phyloP scores from a whole-genome alignment of 2,113 vertebrate species.

The Hipposideros armiger region DNA sequence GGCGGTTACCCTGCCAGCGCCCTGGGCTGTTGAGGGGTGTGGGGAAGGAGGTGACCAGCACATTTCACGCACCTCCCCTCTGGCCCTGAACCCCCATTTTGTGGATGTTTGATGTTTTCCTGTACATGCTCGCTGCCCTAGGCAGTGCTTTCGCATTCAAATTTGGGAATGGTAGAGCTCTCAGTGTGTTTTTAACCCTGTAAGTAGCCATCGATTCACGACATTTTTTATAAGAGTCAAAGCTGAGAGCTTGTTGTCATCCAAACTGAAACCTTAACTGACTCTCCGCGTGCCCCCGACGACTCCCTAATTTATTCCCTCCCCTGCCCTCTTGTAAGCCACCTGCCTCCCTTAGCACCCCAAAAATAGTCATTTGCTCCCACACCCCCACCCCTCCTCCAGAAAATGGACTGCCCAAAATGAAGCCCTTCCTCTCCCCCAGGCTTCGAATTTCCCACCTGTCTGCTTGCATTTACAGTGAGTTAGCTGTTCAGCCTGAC shows the following conservation, averaged over 20 bases:
- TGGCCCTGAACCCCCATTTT: neutral
- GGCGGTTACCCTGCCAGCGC: conserved; percentile 53
- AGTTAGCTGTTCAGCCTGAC: neutral
- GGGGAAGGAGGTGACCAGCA: conserved; percentile 20
- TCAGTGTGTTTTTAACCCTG: conserved; percentile 60
- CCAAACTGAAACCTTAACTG: neutral
- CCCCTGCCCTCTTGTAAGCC: neutral
- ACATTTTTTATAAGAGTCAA: neutral
- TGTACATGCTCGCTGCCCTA: neutral
- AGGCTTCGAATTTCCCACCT: conserved; percentile 30
- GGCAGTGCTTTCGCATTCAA: conserved; percentile 38
- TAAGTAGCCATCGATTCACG: neutral
- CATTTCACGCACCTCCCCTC: neutral
- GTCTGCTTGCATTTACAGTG: neutral
- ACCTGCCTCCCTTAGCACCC: neutral
- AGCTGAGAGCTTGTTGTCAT: neutral
- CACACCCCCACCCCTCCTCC: neutral
- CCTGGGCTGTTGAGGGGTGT: neutral
- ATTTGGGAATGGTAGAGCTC: conserved; percentile 21
- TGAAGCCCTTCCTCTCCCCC: neutral
- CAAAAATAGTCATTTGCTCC: neutral
- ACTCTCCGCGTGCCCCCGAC: neutral
- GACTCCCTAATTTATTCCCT: neutral
- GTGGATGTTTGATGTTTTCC: neutral
- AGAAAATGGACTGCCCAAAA: neutral